These are phyloP conservation scores for Subacronicta megacephala DNA, from an alignment of 2,888 invertebrate genomes.

Conservation along the genomic window DNA sequence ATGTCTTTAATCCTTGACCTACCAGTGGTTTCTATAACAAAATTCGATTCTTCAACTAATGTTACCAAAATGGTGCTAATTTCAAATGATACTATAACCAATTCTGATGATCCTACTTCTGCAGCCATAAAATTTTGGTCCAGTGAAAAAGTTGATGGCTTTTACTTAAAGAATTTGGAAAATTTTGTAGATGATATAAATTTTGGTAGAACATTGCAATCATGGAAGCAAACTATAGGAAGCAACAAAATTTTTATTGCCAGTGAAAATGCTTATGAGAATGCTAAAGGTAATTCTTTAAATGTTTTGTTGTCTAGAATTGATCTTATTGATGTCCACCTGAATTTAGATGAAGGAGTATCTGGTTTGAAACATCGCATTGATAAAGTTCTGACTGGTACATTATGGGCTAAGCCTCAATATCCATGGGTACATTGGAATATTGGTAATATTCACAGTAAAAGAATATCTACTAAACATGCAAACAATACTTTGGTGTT, in stretches of 20 bases:
- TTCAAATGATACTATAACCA: slow-evolving; percentile 82
- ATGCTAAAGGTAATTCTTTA: slow-evolving; percentile 81
- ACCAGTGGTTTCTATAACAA: slow-evolving; percentile 87
- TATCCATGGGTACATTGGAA: slow-evolving; percentile 96
- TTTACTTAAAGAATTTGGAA: slow-evolving; percentile 95
- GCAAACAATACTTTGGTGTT: slow-evolving; percentile 92
- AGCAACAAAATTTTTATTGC: slow-evolving; percentile 91
- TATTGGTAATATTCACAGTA: slow-evolving; percentile 91
- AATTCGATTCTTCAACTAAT: slow-evolving; percentile 59
- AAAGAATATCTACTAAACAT: slow-evolving; percentile 89
- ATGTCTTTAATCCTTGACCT: slow-evolving; percentile 95
- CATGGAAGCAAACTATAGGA: slow-evolving; percentile 93
- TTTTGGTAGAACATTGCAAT: slow-evolving; percentile 89
- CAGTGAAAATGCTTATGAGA: slow-evolving; percentile 88
- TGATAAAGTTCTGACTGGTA: slow-evolving; percentile 87
- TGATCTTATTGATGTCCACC: slow-evolving; percentile 92
- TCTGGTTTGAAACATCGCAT: slow-evolving; percentile 90
- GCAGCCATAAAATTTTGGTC: slow-evolving; percentile 79
- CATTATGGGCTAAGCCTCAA: slow-evolving; percentile 90
- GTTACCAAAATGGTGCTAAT: slow-evolving; percentile 71
- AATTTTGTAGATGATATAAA: slow-evolving; percentile 90
- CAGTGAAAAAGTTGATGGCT: slow-evolving; percentile 95
- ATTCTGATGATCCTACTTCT: slow-evolving; percentile 75
- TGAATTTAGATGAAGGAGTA: slow-evolving; percentile 90
- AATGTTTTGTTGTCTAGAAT: slow-evolving; percentile 91